Evolutionary conservation across 2,888 invertebrate genomes (phyloP), one percentile per base, ranked within the genome.

Genomic region (Tetheella fluctuosa): DNA sequence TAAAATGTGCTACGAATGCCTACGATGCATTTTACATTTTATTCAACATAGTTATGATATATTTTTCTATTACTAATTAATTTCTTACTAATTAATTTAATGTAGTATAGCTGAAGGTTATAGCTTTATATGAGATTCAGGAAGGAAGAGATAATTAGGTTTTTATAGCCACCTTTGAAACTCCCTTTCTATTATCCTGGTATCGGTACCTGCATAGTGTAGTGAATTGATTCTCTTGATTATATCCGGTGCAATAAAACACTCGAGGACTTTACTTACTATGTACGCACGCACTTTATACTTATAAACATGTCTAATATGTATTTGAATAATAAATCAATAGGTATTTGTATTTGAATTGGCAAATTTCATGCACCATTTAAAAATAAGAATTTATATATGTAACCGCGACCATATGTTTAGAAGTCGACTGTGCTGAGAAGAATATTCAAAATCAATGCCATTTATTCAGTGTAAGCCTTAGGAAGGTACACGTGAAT

Each of bases 211-310:
- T 20, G 39, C n/a, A 42, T 42, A 48, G 20, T 48, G 48, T 48
- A 20, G 48, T 20, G 20, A 48, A 48, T 48, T 48, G 48, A 20
- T 48, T 48, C 48, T 48, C 48, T 20, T 20, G 48, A 48, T 48
- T 48, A 48, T 48, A 48, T 48, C 48, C 48, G 48, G 48, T 48
- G 48, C 48, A 48, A 48, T 48, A 20, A 20, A 48, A 48, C 48
- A 48, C 48, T 48, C 1, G 48, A 20, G 8, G 48, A 20, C 20
- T 20, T 48, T 10, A 48, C 39, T 39, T 39, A 1, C 15, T 3
- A 42, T 42, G 17, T 10, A 48, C 6, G n/a, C 2, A 20, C 20
- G 48, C 48, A 20, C n/a, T 13, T 34, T 13, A 17, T n/a, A 12
- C 34, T 6, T 6, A 7, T 7, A 13, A 34, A 13, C 13, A 34